A percentile compares a stretch with the other conserved stretches of the same genome.
Conservation (phyloP, 2,888 invertebrate species). For the Drosophila mercatorum region DNA sequence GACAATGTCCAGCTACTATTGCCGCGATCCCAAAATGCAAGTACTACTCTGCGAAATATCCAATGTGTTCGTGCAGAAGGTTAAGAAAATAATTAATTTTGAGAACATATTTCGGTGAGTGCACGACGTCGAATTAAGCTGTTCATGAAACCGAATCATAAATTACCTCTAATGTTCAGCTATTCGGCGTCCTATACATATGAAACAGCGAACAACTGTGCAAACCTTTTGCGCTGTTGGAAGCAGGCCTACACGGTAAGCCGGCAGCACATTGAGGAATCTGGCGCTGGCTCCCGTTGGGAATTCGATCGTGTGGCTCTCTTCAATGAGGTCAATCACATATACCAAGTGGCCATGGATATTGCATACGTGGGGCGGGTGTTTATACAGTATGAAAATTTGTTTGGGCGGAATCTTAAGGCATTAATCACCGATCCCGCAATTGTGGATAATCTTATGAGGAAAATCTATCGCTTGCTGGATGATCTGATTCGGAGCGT, state of each 20-base stretch:
- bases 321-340: conserved; percentile 94
- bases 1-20: conserved; percentile 94
- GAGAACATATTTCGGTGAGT: conserved; percentile 91
- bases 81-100: conserved; percentile 89
- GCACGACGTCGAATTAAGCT: not conserved
- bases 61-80: conserved; percentile 91
- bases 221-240: conserved; percentile 83
- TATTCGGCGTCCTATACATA: conserved; percentile 79
- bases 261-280: conserved; percentile 92
- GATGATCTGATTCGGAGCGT: conserved; percentile 90
- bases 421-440: conserved; percentile 94
- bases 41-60: conserved; percentile 93
- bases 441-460: conserved; percentile 93
- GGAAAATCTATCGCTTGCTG: conserved; percentile 91
- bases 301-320: conserved; percentile 94
- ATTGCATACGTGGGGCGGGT: conserved; percentile 92
- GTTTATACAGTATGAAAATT: conserved; percentile 94
- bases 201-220: conserved; percentile 83
- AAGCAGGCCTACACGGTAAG: conserved; percentile 90
- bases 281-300: conserved; percentile 95
- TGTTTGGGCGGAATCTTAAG: conserved; percentile 94
- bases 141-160: not conserved
- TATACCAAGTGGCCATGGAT: conserved; percentile 91
- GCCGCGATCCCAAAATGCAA: conserved; percentile 94
- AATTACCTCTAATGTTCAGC: conserved; percentile 42